Percentiles rank a stretch among this genome's conserved stretches.
phyloP scores from a whole-genome alignment of 2,113 vertebrate genomes.

The Podarcis raffonei region DNA sequence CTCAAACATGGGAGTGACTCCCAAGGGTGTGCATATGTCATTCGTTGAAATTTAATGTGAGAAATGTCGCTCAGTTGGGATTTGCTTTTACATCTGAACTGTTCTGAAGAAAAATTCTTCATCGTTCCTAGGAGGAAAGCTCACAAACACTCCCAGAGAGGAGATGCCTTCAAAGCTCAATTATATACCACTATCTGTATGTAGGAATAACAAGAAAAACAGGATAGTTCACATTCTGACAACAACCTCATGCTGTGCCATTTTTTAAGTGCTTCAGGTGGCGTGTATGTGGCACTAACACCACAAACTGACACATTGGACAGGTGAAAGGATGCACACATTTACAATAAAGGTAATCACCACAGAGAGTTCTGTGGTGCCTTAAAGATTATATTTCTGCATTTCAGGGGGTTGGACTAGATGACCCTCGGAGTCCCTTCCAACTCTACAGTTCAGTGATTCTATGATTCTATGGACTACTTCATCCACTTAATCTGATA shows the following conservation, averaged over 20 bases:
- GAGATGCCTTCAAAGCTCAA: constrained; percentile 8
- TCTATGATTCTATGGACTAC: too few species aligned
- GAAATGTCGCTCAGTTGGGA: constrained; percentile 68
- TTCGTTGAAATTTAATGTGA: constrained; percentile 56
- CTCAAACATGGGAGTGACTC: constrained; percentile 37
- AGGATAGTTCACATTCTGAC: background rate
- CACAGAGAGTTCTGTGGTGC: too few species aligned
- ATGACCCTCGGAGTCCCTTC: too few species aligned
- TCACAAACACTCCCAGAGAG: constrained; percentile 60
- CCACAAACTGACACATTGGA: background rate
- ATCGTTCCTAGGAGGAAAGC: constrained; percentile 64
- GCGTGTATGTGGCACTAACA: background rate
- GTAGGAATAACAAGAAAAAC: background rate
- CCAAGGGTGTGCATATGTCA: constrained; percentile 43
- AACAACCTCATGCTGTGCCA: background rate
- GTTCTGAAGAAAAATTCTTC: constrained; percentile 43
- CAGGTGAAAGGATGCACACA: background rate
- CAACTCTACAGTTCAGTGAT: too few species aligned
- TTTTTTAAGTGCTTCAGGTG: background rate
- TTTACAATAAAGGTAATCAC: background rate
- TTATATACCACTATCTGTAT: background rate
- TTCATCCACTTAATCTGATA: too few species aligned
- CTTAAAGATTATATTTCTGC: too few species aligned
- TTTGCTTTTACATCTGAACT: constrained; percentile 69
- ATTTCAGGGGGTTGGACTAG: too few species aligned